Evolutionary conservation across 2,888 invertebrate genomes (phyloP), one percentile per base, ranked within the genome.

Genomic region (Cataglyphis livida): DNA sequence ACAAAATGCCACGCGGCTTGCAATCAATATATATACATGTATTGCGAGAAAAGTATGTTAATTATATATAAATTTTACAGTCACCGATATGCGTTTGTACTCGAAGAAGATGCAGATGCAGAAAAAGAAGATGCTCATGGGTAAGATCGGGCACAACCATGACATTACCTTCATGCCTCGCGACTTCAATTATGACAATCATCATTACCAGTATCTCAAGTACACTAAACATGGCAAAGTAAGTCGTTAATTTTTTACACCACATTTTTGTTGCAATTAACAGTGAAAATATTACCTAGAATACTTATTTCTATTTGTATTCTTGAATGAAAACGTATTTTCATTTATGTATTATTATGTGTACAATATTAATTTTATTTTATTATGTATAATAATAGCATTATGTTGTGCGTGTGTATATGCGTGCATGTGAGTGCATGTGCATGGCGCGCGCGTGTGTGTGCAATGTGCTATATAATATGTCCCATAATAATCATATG

Each of bases 131-230:
- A 90, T 91, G 1, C 71, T 93, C 7, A 81, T 92, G 73, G 92
- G 92, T 28, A 94, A 94, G 81, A 86, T 91, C 73, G 88, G 91
- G 51, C 90, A 91, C n/a, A 93, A 91, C 83, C 93, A 92, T 44
- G 94, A 94, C 84, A 94, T 94, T 93, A 97, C 96, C 66, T 96
- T 97, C 92, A 97, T 97, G 28, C 97, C 97, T 3, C 96, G 97
- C 92, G 97, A 97, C 94, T 97, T 97, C 94, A 97, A 97, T 94
- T 97, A 97, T 91, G 97, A 97, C 92, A 97, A 97, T 95, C 97
- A 97, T 94, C 97, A 97, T 94, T 97, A 97, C 95, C 97, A 97
- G 93, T 97, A 97, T 94, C 96, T 97, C 90, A 97, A 97, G 94
- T 97, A 97, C 93, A 96, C 96, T 79, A 96, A 97, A 93, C 96